Percentiles rank a stretch among this genome's conserved stretches.
Conservation (phyloP, 1,140 invertebrate species). For the Andricus grossulariae region DNA sequence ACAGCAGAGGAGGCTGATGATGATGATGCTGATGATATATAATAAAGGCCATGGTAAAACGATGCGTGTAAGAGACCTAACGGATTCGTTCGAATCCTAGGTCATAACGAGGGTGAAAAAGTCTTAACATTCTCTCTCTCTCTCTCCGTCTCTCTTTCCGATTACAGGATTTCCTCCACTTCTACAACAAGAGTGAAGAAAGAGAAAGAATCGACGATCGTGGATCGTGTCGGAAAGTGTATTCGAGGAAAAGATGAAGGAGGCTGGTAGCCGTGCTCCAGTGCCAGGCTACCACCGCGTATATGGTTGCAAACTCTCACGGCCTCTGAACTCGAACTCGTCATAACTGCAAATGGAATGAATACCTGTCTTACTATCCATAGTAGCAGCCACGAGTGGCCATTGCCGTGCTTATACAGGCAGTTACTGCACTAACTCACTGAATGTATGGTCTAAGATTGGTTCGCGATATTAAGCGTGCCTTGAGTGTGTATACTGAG, state of each 20-base stretch:
- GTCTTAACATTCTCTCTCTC: conserved; percentile 16
- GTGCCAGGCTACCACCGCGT: conserved; percentile 44
- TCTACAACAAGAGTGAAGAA: neutral
- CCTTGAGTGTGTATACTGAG: conserved; percentile 45
- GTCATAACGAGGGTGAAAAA: conserved; percentile 48
- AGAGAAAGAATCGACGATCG: conserved; percentile 12
- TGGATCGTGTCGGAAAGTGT: conserved; percentile 32
- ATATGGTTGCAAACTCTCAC: conserved; percentile 67
- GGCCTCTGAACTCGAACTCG: conserved; percentile 73
- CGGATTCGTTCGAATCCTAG: conserved; percentile 39
- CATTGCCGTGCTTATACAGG: conserved; percentile 61
- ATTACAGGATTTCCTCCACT: conserved; percentile 8
- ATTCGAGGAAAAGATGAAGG: conserved; percentile 39
- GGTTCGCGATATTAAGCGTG: conserved; percentile 70
- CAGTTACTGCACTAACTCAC: conserved; percentile 68
- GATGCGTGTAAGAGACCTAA: conserved; percentile 11
- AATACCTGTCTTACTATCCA: conserved; percentile 64
- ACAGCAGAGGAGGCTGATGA: conserved; percentile 34
- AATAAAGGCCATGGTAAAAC: conserved; percentile 33
- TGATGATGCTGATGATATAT: conserved; percentile 38
- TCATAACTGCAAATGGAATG: conserved; percentile 75
- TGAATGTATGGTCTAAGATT: conserved; percentile 69
- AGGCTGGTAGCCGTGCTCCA: conserved; percentile 44
- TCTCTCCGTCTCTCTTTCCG: conserved; percentile 12
- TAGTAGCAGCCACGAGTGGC: conserved; percentile 65